A percentile compares a stretch with the other conserved stretches of the same genome.
These are phyloP conservation scores for Xanthia icteritia DNA, from an alignment of 2,888 invertebrate genomes.

Conservation along the genomic window DNA sequence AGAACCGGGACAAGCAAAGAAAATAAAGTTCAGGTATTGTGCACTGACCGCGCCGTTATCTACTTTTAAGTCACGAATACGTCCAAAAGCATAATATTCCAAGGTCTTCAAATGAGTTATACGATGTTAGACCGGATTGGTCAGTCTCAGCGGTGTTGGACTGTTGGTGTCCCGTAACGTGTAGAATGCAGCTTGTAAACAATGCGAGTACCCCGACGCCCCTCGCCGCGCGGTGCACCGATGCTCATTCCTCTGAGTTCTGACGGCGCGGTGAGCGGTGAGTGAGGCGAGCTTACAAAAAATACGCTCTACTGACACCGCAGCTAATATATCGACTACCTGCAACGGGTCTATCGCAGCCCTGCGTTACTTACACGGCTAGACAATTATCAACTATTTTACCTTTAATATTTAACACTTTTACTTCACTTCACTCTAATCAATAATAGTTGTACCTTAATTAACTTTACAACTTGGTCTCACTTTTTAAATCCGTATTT, in stretches of 20 bases:
- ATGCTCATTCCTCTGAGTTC: neutral
- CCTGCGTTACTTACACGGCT: too few species aligned
- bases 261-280: neutral
- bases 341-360: neutral
- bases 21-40: constrained; percentile 5
- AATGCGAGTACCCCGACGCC: constrained; percentile 32
- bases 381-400: neutral
- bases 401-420: neutral
- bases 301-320: constrained; percentile 5
- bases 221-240: constrained; percentile 7
- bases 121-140: constrained; percentile 35
- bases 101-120: constrained; percentile 2
- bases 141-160: neutral
- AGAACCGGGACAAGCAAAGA: neutral
- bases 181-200: constrained; percentile 61
- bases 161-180: constrained; percentile 26
- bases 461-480: neutral
- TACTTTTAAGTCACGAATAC: constrained; percentile 33
- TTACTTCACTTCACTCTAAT: neutral
- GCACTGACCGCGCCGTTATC: constrained; percentile 3
- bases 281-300: constrained; percentile 10
- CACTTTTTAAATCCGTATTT: neutral
- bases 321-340: constrained; percentile 18
- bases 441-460: neutral
- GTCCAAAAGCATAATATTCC: neutral